Percentiles rank a stretch among this genome's conserved stretches.
These are phyloP conservation scores for Vidua macroura DNA, from an alignment of 2,113 vertebrate species.

Conservation along the genomic window DNA sequence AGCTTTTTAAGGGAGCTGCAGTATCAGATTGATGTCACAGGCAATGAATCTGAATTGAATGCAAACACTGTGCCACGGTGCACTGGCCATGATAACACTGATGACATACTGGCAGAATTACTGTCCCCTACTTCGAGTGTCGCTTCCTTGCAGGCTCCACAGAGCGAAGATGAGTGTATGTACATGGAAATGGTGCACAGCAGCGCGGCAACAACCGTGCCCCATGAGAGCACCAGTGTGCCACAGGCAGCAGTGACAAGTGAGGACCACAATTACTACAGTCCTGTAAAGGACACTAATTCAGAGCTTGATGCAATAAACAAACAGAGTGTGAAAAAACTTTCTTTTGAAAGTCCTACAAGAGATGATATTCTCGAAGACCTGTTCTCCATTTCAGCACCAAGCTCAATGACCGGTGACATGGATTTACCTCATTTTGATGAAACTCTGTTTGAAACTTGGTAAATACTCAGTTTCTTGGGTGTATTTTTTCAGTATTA, in stretches of 20 bases:
- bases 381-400: constrained; percentile 74
- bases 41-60: constrained; percentile 53
- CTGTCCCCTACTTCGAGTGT: constrained; percentile 77
- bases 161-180: constrained; percentile 62
- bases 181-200: constrained; percentile 79
- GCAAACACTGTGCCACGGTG: constrained; percentile 64
- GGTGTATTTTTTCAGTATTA: constrained; percentile 7
- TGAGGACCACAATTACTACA: constrained; percentile 45
- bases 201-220: neutral
- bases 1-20: constrained; percentile 70
- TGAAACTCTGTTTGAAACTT: constrained; percentile 80
- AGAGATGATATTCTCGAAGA: constrained; percentile 82
- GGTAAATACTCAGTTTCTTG: constrained; percentile 52
- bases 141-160: constrained; percentile 75
- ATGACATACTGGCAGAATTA: constrained; percentile 82
- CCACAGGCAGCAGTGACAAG: neutral
- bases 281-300: constrained; percentile 36
- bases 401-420: constrained; percentile 71
- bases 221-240: neutral
- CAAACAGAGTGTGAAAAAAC: neutral
- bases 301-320: neutral
- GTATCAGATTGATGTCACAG: constrained; percentile 72
- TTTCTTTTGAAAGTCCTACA: constrained; percentile 43
- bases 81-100: constrained; percentile 62
- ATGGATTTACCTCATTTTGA: constrained; percentile 81